Conservation (phyloP, 2,888 invertebrate species). For the Cremastobaeus sp. region DNA sequence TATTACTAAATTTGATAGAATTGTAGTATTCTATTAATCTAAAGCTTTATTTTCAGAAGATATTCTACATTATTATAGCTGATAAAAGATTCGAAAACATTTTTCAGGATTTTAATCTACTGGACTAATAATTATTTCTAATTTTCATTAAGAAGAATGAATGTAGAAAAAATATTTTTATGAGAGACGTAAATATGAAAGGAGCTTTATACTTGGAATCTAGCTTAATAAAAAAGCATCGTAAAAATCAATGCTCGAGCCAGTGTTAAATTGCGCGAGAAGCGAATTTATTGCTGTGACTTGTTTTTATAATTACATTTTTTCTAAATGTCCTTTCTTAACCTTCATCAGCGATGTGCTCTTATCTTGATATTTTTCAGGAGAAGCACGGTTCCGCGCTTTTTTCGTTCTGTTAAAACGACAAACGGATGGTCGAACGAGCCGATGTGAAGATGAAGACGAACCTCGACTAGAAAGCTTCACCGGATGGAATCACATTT, state of each 20-base stretch:
- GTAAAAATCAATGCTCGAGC: conserved; percentile 55
- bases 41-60: no score
- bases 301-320: conserved; percentile 65
- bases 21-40: no score
- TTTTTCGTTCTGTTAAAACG: conserved; percentile 68
- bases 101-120: no score
- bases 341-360: conserved; percentile 63
- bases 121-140: conserved; percentile 47
- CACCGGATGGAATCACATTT: conserved; percentile 70
- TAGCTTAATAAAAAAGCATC: conserved; percentile 53
- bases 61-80: no score
- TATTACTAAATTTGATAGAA: conserved; percentile 17
- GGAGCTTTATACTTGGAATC: conserved; percentile 48
- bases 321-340: conserved; percentile 48
- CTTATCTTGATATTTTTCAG: conserved; percentile 72
- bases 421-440: conserved; percentile 59
- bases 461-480: conserved; percentile 52
- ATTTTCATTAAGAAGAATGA: conserved; percentile 49
- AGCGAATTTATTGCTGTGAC: conserved; percentile 59
- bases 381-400: conserved; percentile 64
- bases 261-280: conserved; percentile 60
- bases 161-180: conserved; percentile 51
- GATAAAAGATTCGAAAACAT: no score
- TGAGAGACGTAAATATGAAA: conserved; percentile 59
- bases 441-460: conserved; percentile 35